Percentiles rank a stretch among this genome's conserved stretches.
phyloP scores from a whole-genome alignment of 2,888 invertebrate species.

The Dicyrtomina minuta region DNA sequence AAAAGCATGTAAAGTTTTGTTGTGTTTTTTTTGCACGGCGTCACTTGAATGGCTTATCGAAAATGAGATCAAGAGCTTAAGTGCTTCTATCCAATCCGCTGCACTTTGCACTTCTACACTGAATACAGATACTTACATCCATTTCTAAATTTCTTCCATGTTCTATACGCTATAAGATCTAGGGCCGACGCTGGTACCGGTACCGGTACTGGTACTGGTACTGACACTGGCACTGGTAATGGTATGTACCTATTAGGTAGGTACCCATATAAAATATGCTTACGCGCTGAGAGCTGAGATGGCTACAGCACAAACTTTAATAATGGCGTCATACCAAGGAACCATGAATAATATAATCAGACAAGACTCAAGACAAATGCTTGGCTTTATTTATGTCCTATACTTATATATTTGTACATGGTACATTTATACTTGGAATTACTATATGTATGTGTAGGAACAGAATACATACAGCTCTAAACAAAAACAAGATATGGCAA shows the following conservation, averaged over 20 bases:
- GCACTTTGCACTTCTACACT: conserved; percentile 2
- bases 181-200: background rate
- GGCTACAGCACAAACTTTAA: background rate
- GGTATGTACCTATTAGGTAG: background rate
- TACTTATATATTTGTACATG: no score
- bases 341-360: conserved; percentile 23
- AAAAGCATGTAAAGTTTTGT: no score
- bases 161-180: background rate
- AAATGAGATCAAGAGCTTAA: conserved; percentile 22
- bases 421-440: no score
- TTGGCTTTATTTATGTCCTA: conserved; percentile 15
- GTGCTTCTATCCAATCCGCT: conserved; percentile 12
- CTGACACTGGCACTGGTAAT: no score
- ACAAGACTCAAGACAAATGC: conserved; percentile 25
- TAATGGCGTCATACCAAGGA: conserved; percentile 20
- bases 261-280: background rate
- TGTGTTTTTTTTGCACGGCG: conserved; percentile 21
- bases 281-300: background rate
- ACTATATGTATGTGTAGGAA: no score
- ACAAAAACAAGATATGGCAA: no score
- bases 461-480: no score
- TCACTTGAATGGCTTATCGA: conserved; percentile 30
- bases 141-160: background rate
- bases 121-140: background rate
- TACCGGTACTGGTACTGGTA: no score